Conservation (phyloP, 2,888 invertebrate genomes). For the Acronicta psi region DNA sequence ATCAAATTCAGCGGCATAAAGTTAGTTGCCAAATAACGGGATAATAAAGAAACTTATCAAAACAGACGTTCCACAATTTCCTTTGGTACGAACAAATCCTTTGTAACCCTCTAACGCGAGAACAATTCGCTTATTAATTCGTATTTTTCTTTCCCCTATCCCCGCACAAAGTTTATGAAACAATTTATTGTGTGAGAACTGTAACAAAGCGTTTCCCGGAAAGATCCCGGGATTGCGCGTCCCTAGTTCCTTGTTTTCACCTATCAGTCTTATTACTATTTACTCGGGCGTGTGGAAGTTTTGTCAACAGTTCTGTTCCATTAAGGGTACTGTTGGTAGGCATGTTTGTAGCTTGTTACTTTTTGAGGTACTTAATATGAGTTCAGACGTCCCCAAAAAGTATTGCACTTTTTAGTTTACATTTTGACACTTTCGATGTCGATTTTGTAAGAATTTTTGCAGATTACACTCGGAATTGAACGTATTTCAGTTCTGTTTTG, state of each 20-base stretch:
- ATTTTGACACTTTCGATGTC: too few relatives aligned
- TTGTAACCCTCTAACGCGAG: constrained; percentile 19
- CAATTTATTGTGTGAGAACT: constrained; percentile 38
- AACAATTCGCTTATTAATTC: constrained; percentile 38
- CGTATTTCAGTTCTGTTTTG: too few relatives aligned
- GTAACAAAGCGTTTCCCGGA: constrained; percentile 26
- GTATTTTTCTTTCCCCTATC: constrained; percentile 40
- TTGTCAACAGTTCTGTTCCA: constrained; percentile 14
- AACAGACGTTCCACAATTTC: constrained; percentile 16
- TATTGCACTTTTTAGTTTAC: too few relatives aligned
- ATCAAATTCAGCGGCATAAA: background rate
- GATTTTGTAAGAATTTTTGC: too few relatives aligned
- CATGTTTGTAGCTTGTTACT: too few relatives aligned
- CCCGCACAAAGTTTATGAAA: constrained; percentile 40
- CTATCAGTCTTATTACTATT: constrained; percentile 42
- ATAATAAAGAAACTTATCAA: background rate
- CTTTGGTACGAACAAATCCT: constrained; percentile 20
- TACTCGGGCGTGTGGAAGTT: constrained; percentile 35
- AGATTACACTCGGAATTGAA: too few relatives aligned
- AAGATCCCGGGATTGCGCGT: constrained; percentile 7
- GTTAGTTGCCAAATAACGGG: background rate
- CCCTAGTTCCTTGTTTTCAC: constrained; percentile 36
- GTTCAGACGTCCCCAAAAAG: too few relatives aligned
- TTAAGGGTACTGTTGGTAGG: constrained; percentile 1
- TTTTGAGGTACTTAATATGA: too few relatives aligned